Conservation (phyloP, 2,888 invertebrate species). For the Escarpia spicata region DNA sequence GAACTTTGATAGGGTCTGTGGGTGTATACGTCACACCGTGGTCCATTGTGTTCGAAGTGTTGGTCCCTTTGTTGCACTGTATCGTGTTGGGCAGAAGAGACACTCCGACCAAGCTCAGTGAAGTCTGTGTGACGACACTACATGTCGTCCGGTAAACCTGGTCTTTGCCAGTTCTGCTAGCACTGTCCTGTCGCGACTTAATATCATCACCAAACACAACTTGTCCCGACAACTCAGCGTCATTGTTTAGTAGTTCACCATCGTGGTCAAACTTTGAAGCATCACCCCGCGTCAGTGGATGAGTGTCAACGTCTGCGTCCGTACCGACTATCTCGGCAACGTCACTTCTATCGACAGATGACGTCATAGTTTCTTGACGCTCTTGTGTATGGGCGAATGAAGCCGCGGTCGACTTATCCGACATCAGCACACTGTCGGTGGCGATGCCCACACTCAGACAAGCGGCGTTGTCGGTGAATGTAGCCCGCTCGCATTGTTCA, state of each 20-base stretch:
- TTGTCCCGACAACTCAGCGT: not conserved
- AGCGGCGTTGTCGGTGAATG: not conserved
- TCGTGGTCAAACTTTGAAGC: not conserved
- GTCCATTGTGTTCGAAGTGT: not conserved
- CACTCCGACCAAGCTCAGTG: not conserved
- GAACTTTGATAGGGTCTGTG: not conserved
- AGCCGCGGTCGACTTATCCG: not conserved
- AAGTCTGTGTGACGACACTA: not conserved
- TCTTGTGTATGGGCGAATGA: not conserved
- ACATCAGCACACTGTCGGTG: not conserved
- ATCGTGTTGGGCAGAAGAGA: not conserved
- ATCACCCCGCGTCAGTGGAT: not conserved
- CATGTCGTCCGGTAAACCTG: not conserved
- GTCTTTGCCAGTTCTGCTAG: not conserved
- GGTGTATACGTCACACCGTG: not conserved
- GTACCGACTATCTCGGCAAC: not conserved
- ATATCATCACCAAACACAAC: not conserved
- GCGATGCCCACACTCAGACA: not conserved
- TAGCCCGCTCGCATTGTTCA: not conserved
- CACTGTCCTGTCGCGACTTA: not conserved
- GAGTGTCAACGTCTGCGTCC: not conserved
- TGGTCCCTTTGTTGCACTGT: not conserved
- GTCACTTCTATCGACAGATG: not conserved
- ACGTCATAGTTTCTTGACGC: not conserved
- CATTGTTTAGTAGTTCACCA: not conserved